phyloP scores from a whole-genome alignment of 2,113 vertebrate genomes.

The Cryptomyrus ogoouensis region DNA sequence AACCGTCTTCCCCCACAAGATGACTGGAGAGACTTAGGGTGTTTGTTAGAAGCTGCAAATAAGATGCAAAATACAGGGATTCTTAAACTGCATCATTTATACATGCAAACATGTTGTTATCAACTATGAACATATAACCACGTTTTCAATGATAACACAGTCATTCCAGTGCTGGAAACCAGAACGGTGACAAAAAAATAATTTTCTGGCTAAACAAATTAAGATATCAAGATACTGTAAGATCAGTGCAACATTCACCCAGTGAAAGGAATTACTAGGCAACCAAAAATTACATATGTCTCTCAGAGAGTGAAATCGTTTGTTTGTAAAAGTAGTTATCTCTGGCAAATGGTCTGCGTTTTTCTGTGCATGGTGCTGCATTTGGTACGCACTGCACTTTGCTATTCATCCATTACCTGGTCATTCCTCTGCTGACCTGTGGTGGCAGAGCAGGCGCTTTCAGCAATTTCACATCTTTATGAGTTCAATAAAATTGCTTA shows the following conservation, averaged over 20 bases:
- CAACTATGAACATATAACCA: neutral
- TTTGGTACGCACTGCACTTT: neutral
- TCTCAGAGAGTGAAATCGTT: neutral
- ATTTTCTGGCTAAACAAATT: neutral
- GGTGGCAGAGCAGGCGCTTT: neutral
- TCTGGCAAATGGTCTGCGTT: neutral
- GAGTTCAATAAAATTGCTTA: slow-evolving; percentile 8
- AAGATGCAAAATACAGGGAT: neutral
- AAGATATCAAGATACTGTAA: neutral
- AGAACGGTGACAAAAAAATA: neutral
- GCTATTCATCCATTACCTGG: neutral
- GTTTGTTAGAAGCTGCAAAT: slow-evolving; percentile 43
- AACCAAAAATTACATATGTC: neutral
- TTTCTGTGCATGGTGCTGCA: neutral
- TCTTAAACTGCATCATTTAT: neutral
- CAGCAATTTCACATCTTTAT: neutral
- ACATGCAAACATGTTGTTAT: neutral
- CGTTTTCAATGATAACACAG: neutral
- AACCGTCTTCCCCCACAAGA: slow-evolving; percentile 57
- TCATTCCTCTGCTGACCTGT: neutral
- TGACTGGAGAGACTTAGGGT: slow-evolving; percentile 48
- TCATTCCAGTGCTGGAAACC: neutral
- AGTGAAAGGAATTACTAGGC: neutral
- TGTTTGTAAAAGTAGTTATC: neutral
- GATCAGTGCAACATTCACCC: neutral